Evolutionary conservation across 1,140 invertebrate species (phyloP).

Genomic region (Lethocerus indicus): DNA sequence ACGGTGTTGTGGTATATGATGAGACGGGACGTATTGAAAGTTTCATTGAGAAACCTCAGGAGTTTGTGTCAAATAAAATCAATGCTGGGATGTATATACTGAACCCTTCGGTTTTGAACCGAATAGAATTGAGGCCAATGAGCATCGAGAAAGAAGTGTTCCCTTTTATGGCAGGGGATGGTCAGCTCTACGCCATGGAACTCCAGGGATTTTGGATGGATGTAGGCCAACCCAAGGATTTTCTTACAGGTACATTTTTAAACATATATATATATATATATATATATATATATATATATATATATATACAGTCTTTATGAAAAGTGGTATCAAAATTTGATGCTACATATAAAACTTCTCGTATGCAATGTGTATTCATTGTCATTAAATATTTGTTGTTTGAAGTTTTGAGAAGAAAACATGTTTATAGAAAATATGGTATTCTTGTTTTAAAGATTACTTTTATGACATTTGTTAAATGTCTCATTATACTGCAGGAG

Average conservation of each 20-base stretch:
- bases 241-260: conserved; percentile 91
- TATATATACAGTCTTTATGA: too few relatives aligned
- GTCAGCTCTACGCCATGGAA: conserved; percentile 85
- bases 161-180: conserved; percentile 78
- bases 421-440: too few relatives aligned
- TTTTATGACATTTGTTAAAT: too few relatives aligned
- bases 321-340: too few relatives aligned
- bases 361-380: too few relatives aligned
- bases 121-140: conserved; percentile 83
- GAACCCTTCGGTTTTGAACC: conserved; percentile 73
- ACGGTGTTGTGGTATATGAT: conserved; percentile 92
- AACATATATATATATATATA: too few relatives aligned
- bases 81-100: conserved; percentile 99
- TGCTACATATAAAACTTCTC: too few relatives aligned
- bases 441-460: too few relatives aligned
- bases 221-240: conserved; percentile 98
- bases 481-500: too few relatives aligned
- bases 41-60: conserved; percentile 98
- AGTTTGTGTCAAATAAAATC: conserved; percentile 99
- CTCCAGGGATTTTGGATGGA: conserved; percentile 99
- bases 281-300: too few relatives aligned
- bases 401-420: not conserved
- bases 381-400: too few relatives aligned
- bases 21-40: conserved; percentile 70
- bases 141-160: conserved; percentile 99